Evolutionary conservation across 1,140 invertebrate species (phyloP).

Genomic region (Bombus consobrinus): DNA sequence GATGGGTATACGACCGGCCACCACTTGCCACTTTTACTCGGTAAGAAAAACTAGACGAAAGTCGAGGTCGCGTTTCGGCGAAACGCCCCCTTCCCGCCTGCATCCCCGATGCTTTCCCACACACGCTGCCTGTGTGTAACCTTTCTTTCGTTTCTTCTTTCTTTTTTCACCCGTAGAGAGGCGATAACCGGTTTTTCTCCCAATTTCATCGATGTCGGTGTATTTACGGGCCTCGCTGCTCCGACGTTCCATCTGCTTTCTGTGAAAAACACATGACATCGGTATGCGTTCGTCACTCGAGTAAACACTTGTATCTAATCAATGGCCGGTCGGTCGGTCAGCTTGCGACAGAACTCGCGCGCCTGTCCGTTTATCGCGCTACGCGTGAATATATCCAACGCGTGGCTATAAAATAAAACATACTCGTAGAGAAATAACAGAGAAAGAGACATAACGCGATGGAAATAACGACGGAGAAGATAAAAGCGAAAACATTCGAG

Average conservation of each 20-base stretch:
- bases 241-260: background rate
- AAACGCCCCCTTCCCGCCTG: background rate
- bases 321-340: slow-evolving; percentile 40
- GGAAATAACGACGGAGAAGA: background rate
- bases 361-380: slow-evolving; percentile 12
- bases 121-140: background rate
- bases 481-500: background rate
- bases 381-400: slow-evolving; percentile 6
- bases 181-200: slow-evolving; percentile 48
- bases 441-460: background rate
- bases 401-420: background rate
- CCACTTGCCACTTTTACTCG: slow-evolving; percentile 21
- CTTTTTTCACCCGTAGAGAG: background rate
- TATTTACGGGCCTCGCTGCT: slow-evolving; percentile 11
- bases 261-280: slow-evolving; percentile 49
- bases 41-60: slow-evolving; percentile 42
- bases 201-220: slow-evolving; percentile 27
- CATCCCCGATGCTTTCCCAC: background rate
- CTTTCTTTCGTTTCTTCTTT: background rate
- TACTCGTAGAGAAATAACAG: background rate
- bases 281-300: slow-evolving; percentile 39
- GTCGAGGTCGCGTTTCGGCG: slow-evolving; percentile 27
- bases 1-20: background rate
- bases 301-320: slow-evolving; percentile 57
- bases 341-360: slow-evolving; percentile 48